A percentile compares a stretch with the other conserved stretches of the same genome.
phyloP scores from a whole-genome alignment of 2,797 vertebrate species.

The Leptatherina wallacei region DNA sequence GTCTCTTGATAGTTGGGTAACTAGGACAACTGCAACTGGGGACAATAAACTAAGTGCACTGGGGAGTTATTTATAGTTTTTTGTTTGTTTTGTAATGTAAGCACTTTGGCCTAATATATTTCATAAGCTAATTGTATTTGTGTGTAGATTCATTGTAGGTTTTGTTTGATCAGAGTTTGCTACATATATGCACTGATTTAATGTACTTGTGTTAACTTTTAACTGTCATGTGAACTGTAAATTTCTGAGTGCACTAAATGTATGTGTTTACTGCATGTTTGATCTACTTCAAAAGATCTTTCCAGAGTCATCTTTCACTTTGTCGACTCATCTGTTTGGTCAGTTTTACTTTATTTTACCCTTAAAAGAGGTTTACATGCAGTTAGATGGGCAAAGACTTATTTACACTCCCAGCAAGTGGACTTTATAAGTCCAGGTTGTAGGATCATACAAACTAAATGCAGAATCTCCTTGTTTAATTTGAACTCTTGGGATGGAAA shows the following conservation, averaged over 20 bases:
- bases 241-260: slow-evolving; percentile 36
- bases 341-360: background rate
- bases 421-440: too few species aligned
- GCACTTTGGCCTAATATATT: slow-evolving; percentile 48
- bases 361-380: background rate
- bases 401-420: background rate
- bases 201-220: slow-evolving; percentile 14
- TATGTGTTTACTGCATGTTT: slow-evolving; percentile 7
- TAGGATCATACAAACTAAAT: too few species aligned
- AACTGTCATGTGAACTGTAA: slow-evolving; percentile 36
- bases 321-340: background rate
- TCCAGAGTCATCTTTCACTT: background rate
- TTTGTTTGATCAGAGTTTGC: slow-evolving; percentile 1
- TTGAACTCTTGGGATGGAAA: too few species aligned
- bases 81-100: slow-evolving; percentile 10
- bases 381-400: too few species aligned
- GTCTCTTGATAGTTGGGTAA: background rate
- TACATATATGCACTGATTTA: slow-evolving; percentile 36
- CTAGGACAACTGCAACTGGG: background rate
- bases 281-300: background rate
- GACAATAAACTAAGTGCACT: slow-evolving; percentile 20
- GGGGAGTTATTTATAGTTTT: background rate
- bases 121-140: slow-evolving; percentile 15
- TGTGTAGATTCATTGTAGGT: slow-evolving; percentile 24
- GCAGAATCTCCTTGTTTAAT: too few species aligned